Base-by-base conservation (phyloP, 2,797 vertebrate species). In the Chelonia mydas region DNA sequence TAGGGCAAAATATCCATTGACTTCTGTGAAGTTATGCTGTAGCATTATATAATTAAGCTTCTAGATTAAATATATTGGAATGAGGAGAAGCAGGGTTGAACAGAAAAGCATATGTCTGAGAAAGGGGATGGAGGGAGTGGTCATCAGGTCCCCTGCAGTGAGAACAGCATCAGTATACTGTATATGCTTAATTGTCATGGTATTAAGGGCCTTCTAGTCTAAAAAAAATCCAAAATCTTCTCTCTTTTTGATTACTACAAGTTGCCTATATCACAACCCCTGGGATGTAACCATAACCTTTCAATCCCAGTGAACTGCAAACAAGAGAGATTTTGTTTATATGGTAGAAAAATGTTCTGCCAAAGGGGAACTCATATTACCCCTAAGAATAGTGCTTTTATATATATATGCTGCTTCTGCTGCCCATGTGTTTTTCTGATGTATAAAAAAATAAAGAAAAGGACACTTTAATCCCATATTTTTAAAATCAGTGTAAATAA, bases 331-430 rank as follows among this genome's bases (percentile, higher is more conserved):
- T 92, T 83, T 87, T 92, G 81, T 87, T 92, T 55, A 87, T 80
- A 65, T 78, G 50, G 85, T 79, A 83, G 90, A 92, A 92, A 92
- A 92, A 87, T 92, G 90, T 87, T 47, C 81, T 92, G 85, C 85
- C 85, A 87, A 59, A 41, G 74, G 72, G 53, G 50, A 92, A 87
- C 85, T 92, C 90, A 87, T 55, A 83, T 92, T 92, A 54, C 84
- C 72, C 5, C 31, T 65, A 59, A 91, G 57, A 87, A 87, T 87
- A 79, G 74, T 50, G 28, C 50, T 83, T 87, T 87, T 92, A 90
- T 74, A 83, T 77, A 90, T 76, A 79, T 50, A 78, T 87, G 37
- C 72, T 68, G 47, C 51, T 87, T 86, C 51, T 87, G 55, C 37
- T 78, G 84, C 74, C 85, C 54, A 79, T 92, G 77, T 79, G 81